Evolutionary conservation across 2,113 vertebrate genomes (phyloP).

Genomic region (Rhinichthys klamathensis): DNA sequence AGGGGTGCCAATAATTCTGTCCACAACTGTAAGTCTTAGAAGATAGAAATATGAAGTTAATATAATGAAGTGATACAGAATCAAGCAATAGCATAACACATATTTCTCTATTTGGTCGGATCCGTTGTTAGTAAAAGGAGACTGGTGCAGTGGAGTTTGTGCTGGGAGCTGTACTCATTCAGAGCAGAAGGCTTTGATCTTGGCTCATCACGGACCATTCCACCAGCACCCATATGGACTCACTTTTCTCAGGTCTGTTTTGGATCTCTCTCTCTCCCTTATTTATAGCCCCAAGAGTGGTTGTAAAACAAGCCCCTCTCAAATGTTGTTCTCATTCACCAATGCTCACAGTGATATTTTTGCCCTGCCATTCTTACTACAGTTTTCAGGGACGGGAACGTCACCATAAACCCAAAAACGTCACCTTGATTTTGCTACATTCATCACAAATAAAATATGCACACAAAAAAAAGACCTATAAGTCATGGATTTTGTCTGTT

Average conservation of each 20-base stretch:
- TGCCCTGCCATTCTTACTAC: conserved; percentile 22
- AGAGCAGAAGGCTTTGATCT: conserved; percentile 55
- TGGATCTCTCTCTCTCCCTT: conserved; percentile 56
- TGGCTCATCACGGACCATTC: conserved; percentile 49
- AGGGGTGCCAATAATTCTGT: too few species aligned
- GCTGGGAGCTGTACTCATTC: conserved; percentile 22
- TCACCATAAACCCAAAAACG: conserved; percentile 16
- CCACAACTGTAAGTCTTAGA: neutral
- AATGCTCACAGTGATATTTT: conserved; percentile 36
- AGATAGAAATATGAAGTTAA: neutral
- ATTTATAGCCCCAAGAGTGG: conserved; percentile 59
- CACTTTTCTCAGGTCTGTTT: conserved; percentile 61
- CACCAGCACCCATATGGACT: conserved; percentile 58
- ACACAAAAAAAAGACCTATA: neutral
- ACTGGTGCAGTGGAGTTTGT: conserved; percentile 14
- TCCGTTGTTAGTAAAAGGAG: conserved; percentile 29
- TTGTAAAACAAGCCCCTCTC: conserved; percentile 62
- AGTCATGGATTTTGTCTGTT: neutral
- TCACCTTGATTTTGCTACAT: neutral
- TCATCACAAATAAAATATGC: neutral
- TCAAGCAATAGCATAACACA: neutral
- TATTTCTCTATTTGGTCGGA: neutral
- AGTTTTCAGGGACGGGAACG: conserved; percentile 25
- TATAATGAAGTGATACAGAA: neutral
- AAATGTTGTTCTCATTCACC: conserved; percentile 43